phyloP scores from a whole-genome alignment of 1,140 invertebrate species.

The Papilio dardanus region DNA sequence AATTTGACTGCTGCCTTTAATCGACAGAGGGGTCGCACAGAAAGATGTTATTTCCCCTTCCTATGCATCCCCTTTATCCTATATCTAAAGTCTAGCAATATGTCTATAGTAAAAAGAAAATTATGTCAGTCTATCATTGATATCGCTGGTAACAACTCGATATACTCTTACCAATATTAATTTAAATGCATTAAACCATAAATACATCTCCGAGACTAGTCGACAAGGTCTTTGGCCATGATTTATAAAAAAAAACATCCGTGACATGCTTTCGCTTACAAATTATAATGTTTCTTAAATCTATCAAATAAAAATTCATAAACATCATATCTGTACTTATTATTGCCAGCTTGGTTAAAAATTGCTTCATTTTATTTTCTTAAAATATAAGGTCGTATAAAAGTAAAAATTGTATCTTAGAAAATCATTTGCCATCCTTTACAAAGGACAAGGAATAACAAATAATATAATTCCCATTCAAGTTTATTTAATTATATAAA shows the following conservation, averaged over 20 bases:
- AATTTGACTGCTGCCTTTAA: too few relatives aligned
- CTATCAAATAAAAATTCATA: constrained; percentile 30
- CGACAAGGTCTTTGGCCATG: constrained; percentile 74
- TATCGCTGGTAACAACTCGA: constrained; percentile 69
- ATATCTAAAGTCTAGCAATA: constrained; percentile 50
- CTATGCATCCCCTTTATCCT: too few relatives aligned
- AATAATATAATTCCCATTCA: neutral
- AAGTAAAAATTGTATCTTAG: constrained; percentile 47
- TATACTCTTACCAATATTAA: constrained; percentile 50
- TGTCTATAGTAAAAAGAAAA: constrained; percentile 55
- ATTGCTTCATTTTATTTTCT: constrained; percentile 19
- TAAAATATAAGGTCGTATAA: constrained; percentile 48
- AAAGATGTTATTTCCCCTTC: too few relatives aligned
- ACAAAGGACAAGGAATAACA: constrained; percentile 19
- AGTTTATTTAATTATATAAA: constrained; percentile 4
- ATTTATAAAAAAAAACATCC: constrained; percentile 42
- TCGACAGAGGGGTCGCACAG: too few relatives aligned
- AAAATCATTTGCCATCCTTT: constrained; percentile 40
- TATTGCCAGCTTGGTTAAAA: constrained; percentile 39
- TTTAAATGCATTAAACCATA: constrained; percentile 69
- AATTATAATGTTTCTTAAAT: constrained; percentile 24
- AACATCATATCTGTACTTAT: constrained; percentile 45
- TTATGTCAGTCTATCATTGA: constrained; percentile 69
- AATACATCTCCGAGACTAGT: constrained; percentile 72
- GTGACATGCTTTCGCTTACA: neutral